Evolutionary conservation across 2,888 invertebrate genomes (phyloP).

Genomic region (Thecocarcelia acutangulata): DNA sequence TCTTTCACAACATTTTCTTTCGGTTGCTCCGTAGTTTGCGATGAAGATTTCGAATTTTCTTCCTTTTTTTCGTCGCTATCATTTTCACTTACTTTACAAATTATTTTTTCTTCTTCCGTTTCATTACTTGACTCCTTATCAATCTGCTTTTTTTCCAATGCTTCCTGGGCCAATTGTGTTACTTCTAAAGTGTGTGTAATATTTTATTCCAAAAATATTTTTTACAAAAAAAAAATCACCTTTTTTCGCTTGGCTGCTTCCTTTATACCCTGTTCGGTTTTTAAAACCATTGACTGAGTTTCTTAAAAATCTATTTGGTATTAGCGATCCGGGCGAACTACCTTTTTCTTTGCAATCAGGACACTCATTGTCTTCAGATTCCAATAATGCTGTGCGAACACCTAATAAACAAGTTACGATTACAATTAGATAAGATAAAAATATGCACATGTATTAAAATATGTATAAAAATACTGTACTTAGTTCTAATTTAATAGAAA

Average conservation of each 20-base stretch:
- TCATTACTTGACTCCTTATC: constrained; percentile 29
- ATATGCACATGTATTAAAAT: too few species aligned
- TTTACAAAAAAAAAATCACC: constrained; percentile 67
- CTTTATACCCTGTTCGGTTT: constrained; percentile 93
- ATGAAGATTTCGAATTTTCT: constrained; percentile 2
- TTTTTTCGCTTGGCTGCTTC: constrained; percentile 69
- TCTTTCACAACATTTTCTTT: constrained; percentile 18
- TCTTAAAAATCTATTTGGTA: constrained; percentile 94
- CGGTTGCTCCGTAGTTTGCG: not conserved
- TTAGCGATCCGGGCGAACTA: constrained; percentile 94
- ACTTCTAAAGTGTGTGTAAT: constrained; percentile 16
- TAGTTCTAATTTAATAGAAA: too few species aligned
- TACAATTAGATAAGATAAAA: constrained; percentile 9
- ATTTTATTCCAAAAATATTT: too few species aligned
- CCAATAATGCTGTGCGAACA: constrained; percentile 92
- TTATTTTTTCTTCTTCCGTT: constrained; percentile 27
- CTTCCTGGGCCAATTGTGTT: constrained; percentile 21
- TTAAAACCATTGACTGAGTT: constrained; percentile 94
- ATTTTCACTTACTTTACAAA: constrained; percentile 23
- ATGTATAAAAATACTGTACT: too few species aligned
- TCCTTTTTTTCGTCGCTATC: constrained; percentile 39
- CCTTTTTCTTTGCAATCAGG: constrained; percentile 96
- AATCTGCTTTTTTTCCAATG: constrained; percentile 19
- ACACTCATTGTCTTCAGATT: constrained; percentile 97
- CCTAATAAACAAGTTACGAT: constrained; percentile 83